phyloP scores from a whole-genome alignment of 2,888 invertebrate genomes.

The Prenolepis imparis region DNA sequence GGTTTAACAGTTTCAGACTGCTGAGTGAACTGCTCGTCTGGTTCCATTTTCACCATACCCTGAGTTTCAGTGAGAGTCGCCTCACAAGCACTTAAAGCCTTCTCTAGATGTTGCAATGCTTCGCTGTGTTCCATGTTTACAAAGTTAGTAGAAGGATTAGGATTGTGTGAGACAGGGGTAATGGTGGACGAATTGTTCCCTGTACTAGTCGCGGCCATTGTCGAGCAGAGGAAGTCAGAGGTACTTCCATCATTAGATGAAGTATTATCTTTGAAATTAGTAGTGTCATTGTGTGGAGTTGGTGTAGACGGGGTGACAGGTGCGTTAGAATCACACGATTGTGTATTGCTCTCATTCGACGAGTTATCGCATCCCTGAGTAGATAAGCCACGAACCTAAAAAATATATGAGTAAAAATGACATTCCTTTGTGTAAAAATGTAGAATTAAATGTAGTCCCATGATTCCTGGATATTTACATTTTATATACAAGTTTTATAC shows the following conservation, averaged over 20 bases:
- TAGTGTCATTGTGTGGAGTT: slow-evolving; percentile 65
- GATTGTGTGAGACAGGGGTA: slow-evolving; percentile 68
- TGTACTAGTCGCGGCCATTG: slow-evolving; percentile 71
- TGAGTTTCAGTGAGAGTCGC: slow-evolving; percentile 84
- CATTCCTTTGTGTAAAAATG: background rate
- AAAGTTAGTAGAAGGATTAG: slow-evolving; percentile 81
- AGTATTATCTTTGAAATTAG: slow-evolving; percentile 78
- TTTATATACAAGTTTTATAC: background rate
- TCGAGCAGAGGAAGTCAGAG: slow-evolving; percentile 73
- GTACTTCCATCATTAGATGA: slow-evolving; percentile 75
- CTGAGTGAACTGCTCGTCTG: slow-evolving; percentile 84
- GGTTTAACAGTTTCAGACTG: slow-evolving; percentile 82
- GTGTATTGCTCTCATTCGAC: slow-evolving; percentile 72
- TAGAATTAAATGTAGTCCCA: background rate
- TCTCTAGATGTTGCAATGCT: slow-evolving; percentile 84
- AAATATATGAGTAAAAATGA: slow-evolving; percentile 20
- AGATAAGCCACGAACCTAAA: slow-evolving; percentile 84
- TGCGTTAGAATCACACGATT: slow-evolving; percentile 73
- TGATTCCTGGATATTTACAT: background rate
- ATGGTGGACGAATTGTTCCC: slow-evolving; percentile 69
- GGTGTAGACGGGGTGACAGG: slow-evolving; percentile 76
- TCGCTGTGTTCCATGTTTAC: slow-evolving; percentile 84
- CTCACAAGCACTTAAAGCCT: slow-evolving; percentile 84
- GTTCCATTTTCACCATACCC: slow-evolving; percentile 85
- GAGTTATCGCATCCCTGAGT: slow-evolving; percentile 81